Evolutionary conservation across 2,113 vertebrate genomes (phyloP).

Genomic region (Maccullochella peelii): DNA sequence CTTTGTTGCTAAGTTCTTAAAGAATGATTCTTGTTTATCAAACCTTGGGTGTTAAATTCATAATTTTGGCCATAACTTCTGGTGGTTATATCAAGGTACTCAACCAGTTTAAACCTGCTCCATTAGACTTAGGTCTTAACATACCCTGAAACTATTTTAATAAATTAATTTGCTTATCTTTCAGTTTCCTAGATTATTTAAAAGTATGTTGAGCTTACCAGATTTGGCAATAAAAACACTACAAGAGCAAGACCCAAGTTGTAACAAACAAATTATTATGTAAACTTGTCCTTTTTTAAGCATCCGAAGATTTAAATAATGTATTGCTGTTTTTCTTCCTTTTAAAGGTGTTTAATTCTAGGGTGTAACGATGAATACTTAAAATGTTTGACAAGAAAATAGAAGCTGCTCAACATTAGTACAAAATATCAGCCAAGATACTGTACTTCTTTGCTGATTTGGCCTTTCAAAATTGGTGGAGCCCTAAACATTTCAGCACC

Average conservation of each 20-base stretch:
- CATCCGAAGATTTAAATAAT: background rate
- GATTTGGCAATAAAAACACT: background rate
- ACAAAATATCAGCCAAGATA: constrained; percentile 12
- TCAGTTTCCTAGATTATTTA: background rate
- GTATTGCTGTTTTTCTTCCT: background rate
- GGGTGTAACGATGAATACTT: background rate
- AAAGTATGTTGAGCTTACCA: background rate
- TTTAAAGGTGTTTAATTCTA: background rate
- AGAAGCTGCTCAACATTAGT: background rate
- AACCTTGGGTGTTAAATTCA: background rate
- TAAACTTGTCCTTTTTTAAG: background rate
- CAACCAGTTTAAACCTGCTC: background rate
- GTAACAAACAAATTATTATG: background rate
- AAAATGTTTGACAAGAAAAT: constrained; percentile 23
- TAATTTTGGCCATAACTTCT: background rate
- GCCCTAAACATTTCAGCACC: constrained; percentile 39
- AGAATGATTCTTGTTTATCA: background rate
- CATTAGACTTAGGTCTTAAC: background rate
- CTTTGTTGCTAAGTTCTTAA: background rate
- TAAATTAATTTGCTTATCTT: background rate
- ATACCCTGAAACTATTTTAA: no score
- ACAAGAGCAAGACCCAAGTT: no score
- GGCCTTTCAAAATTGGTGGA: background rate
- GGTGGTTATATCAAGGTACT: background rate
- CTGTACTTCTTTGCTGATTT: background rate